These are phyloP conservation scores for Cataglyphis cursor DNA, from an alignment of 2,888 invertebrate genomes.

Conservation along the genomic window DNA sequence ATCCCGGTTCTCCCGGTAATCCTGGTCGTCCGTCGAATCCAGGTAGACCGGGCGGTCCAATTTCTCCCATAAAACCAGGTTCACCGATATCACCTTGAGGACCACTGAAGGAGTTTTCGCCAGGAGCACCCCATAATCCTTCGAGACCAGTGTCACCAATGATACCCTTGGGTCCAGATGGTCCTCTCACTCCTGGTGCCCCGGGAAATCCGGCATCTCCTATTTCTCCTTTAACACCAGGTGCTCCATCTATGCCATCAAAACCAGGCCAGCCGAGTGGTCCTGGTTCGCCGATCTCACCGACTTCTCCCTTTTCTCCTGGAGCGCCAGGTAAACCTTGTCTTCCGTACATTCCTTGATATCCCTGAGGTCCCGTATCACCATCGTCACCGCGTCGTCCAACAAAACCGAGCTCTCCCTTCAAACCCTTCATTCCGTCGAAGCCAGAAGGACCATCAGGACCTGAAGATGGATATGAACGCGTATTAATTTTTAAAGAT, in stretches of 20 bases:
- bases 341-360: slow-evolving; percentile 84
- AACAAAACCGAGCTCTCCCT: slow-evolving; percentile 83
- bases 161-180: slow-evolving; percentile 88
- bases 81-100: slow-evolving; percentile 91
- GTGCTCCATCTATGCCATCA: slow-evolving; percentile 78
- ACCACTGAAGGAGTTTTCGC: slow-evolving; percentile 90
- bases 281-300: slow-evolving; percentile 90
- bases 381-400: slow-evolving; percentile 87
- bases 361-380: slow-evolving; percentile 84
- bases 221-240: slow-evolving; percentile 91
- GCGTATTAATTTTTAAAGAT: not conserved
- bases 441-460: slow-evolving; percentile 81
- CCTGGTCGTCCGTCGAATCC: slow-evolving; percentile 92
- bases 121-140: slow-evolving; percentile 90
- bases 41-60: slow-evolving; percentile 90
- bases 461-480: slow-evolving; percentile 71
- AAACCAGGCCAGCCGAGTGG: slow-evolving; percentile 89
- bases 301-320: slow-evolving; percentile 85
- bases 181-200: slow-evolving; percentile 89
- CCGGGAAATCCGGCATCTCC: slow-evolving; percentile 92
- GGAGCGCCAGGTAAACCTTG: slow-evolving; percentile 89
- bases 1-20: slow-evolving; percentile 89
- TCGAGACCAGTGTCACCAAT: slow-evolving; percentile 90
- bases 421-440: slow-evolving; percentile 84
- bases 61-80: slow-evolving; percentile 90